phyloP scores from a whole-genome alignment of 1,140 invertebrate species.

The Caerostris extrusa region DNA sequence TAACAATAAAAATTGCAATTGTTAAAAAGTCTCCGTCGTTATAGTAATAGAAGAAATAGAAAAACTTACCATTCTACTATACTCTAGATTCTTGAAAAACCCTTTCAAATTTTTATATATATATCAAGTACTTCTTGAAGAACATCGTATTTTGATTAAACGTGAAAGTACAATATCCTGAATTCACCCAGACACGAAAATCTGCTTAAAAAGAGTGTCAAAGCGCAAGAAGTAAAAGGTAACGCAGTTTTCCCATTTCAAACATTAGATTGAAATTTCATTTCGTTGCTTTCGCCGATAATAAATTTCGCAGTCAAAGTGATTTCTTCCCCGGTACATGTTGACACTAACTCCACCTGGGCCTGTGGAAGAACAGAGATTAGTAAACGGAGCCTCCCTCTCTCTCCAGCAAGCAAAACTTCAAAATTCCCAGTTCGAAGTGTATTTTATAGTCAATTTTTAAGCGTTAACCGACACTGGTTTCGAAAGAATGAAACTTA shows the following conservation, averaged over 20 bases:
- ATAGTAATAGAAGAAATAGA: too few relatives aligned
- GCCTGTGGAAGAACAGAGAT: background rate
- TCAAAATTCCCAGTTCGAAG: background rate
- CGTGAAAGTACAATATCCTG: background rate
- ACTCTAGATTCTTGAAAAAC: too few relatives aligned
- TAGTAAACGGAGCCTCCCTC: background rate
- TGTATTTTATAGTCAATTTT: background rate
- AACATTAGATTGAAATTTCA: conserved; percentile 31
- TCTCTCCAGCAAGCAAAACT: background rate
- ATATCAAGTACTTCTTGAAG: background rate
- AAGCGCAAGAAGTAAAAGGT: background rate
- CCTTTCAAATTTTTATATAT: too few relatives aligned
- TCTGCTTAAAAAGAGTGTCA: background rate
- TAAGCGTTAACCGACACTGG: background rate
- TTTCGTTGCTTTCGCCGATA: background rate
- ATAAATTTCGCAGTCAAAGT: conserved; percentile 14
- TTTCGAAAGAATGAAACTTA: conserved; percentile 28
- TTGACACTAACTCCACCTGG: background rate
- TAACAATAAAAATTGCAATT: too few relatives aligned
- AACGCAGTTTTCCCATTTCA: background rate
- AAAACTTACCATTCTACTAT: too few relatives aligned
- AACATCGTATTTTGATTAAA: background rate
- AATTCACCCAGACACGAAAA: background rate
- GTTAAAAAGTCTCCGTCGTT: too few relatives aligned
- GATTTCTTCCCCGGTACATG: conserved; percentile 6